Evolutionary conservation across 2,888 invertebrate species (phyloP), one percentile per base, ranked within the genome.

Genomic region (Sminthurinus aureus): DNA sequence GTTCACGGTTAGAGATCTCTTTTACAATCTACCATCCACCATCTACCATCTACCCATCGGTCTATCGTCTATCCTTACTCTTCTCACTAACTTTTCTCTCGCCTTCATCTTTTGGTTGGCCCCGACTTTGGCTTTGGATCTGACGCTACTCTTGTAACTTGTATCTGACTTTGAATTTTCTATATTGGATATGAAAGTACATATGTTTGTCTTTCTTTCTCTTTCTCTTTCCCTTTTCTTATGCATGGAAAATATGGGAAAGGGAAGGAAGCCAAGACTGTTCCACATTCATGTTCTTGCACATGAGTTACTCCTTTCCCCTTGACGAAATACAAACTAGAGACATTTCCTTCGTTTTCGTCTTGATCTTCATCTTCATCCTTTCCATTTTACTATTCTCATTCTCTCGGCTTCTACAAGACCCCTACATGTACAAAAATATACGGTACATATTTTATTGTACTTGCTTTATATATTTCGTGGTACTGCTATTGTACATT

Each of bases 241-340:
- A 71, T 71, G 71, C 11, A 71, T 71, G 71, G 71, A 12, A 26
- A 71, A 71, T 22, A 71, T 71, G 71, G 71, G 26, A 26, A 71
- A 71, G 71, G 71, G 71, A 71, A 71, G 71, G 71, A 71, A 71
- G 71, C 71, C 71, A 71, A 71, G 71, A 71, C 24, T 20, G 71
- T 71, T 71, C 24, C 24, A 71, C 71, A 71, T 26, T 71, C 71
- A 71, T 71, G 71, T 71, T 22, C 71, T 71, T 26, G 15, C 11
- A 71, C 71, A 71, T 71, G 24, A 69, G 67, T 71, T 71, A 26
- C 24, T 22, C 26, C 71, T 24, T 71, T 26, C 24, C 71, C 24
- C 71, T 24, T 71, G 71, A 71, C 71, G 24, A 71, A 71, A 71
- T 71, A 71, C 71, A 71, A 71, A 71, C 24, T 71, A 71, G 71